Evolutionary conservation across 2,797 vertebrate species (phyloP), one percentile per base, ranked within the genome.

Genomic region (Acanthurus tractus): DNA sequence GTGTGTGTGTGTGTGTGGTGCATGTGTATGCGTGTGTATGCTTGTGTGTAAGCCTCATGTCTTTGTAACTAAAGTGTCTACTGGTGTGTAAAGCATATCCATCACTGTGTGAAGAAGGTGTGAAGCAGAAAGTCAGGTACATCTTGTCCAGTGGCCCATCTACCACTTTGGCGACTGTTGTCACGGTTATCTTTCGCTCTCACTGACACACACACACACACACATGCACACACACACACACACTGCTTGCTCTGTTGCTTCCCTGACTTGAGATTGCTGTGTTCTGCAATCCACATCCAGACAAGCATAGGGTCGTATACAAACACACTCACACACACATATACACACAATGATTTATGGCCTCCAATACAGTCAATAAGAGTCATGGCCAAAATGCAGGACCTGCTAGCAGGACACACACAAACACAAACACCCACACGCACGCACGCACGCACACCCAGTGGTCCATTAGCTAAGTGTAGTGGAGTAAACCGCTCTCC

Each of bases 331-430:
- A 73, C 45, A 46, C 70, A 72, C 76, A 70, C 48, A 54, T 74
- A 76, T 58, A 85, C 3, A 72, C 79, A 78, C 81, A 83, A 73
- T 94, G 94, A 95, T 95, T 94, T 94, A 94, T 94, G 79, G 87
- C 83, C 88, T 83, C 84, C 70, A 70, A 88, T 92, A 82, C 86
- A 91, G 92, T 95, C 93, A 94, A 94, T 95, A 94, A 90, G 78
- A 81, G 81, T 83, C 88, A 79, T 66, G 80, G 85, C 89, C 88
- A 84, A 91, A 88, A 87, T 88, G 82, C 81, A 90, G 90, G 85
- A 89, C 83, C 85, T 82, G 82, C 74, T 77, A 70, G 82, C 85
- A 78, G 61, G 63, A 69, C 54, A 70, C 66, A 56, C 49, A 70
- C 72, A 50, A 50, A 63, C 62, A 18, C 59, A 52, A 66, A 69